Percentiles rank a stretch among this genome's conserved stretches.
Evolutionary conservation across 2,797 vertebrate genomes (phyloP).

Genomic region (Emys orbicularis): DNA sequence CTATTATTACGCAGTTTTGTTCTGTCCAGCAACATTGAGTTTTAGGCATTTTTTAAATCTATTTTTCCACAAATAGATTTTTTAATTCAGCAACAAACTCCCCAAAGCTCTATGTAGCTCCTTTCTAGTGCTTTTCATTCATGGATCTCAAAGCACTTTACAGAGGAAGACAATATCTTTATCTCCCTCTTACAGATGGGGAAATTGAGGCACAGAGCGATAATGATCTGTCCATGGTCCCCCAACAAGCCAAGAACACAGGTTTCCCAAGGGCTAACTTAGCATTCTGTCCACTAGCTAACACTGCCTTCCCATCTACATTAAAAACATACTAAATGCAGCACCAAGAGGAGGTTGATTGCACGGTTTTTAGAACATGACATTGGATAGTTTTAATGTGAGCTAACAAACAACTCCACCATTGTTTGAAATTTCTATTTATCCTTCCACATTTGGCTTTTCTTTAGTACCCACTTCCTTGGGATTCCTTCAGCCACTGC

Average conservation of each 20-base stretch:
- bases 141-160: neutral
- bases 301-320: neutral
- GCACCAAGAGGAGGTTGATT: neutral
- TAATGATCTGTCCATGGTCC: neutral
- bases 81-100: neutral
- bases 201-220: neutral
- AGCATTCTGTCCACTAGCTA: neutral
- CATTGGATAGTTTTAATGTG: neutral
- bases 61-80: neutral
- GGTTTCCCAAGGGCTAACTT: neutral
- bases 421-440: neutral
- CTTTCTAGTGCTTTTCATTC: neutral
- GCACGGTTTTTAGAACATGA: neutral
- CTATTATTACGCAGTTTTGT: neutral
- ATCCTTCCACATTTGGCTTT: neutral
- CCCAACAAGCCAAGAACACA: neutral
- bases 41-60: neutral
- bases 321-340: neutral
- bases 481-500: neutral
- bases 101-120: neutral
- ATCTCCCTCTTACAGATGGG: neutral
- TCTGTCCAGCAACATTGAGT: neutral
- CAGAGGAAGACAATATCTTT: neutral
- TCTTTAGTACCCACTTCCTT: neutral
- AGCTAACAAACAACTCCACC: neutral